Percentiles rank a stretch among this genome's conserved stretches.
Evolutionary conservation across 2,888 invertebrate genomes (phyloP).

Genomic region (Sericinus montela): DNA sequence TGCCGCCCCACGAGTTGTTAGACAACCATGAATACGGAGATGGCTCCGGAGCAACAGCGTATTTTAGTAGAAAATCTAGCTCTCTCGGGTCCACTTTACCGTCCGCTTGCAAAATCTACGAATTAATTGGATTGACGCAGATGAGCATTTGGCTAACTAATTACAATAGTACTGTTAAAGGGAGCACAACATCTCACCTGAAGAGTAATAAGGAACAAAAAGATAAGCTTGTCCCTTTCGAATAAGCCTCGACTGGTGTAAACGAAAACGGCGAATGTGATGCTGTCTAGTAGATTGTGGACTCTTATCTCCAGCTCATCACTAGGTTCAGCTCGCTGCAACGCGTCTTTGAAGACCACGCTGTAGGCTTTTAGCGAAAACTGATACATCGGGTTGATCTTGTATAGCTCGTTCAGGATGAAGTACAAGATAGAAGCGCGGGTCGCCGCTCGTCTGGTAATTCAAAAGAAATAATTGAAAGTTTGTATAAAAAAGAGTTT

Average conservation of each 20-base stretch:
- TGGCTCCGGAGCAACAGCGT: slow-evolving; percentile 85
- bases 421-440: slow-evolving; percentile 95
- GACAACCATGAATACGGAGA: slow-evolving; percentile 92
- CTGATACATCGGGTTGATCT: slow-evolving; percentile 97
- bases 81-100: slow-evolving; percentile 86
- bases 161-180: too few relatives aligned
- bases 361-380: slow-evolving; percentile 97
- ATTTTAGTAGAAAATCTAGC: slow-evolving; percentile 92
- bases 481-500: too few relatives aligned
- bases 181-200: slow-evolving; percentile 73
- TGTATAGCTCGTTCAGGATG: slow-evolving; percentile 93
- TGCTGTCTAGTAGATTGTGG: slow-evolving; percentile 88
- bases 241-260: slow-evolving; percentile 95
- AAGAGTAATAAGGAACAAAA: slow-evolving; percentile 91
- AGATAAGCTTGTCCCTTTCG: slow-evolving; percentile 94
- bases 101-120: slow-evolving; percentile 62
- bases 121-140: too few relatives aligned
- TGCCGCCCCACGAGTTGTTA: slow-evolving; percentile 89
- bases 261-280: slow-evolving; percentile 91
- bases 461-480: too few relatives aligned
- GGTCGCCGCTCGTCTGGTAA: slow-evolving; percentile 84
- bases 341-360: slow-evolving; percentile 93
- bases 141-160: too few relatives aligned
- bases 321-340: slow-evolving; percentile 82
- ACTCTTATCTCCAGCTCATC: slow-evolving; percentile 87